Conservation (phyloP, 2,797 vertebrate genomes). For the Phoeniculus purpureus region DNA sequence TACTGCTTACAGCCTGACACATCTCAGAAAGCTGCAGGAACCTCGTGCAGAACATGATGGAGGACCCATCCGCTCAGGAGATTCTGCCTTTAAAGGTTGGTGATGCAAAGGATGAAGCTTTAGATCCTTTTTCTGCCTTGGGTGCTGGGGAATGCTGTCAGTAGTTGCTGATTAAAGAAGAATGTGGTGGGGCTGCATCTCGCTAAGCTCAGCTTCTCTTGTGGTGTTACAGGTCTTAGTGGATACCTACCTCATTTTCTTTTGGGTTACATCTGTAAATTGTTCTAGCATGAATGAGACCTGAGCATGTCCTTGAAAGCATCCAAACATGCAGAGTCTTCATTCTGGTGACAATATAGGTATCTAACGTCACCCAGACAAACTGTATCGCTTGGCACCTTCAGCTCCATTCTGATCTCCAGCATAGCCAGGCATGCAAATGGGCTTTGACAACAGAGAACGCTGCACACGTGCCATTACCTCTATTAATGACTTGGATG, state of each 20-base stretch:
- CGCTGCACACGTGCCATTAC: background rate
- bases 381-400: background rate
- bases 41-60: background rate
- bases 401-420: background rate
- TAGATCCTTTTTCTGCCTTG: background rate
- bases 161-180: background rate
- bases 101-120: background rate
- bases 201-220: background rate
- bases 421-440: background rate
- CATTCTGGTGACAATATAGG: accelerated
- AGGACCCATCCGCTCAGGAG: background rate
- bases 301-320: background rate
- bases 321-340: background rate
- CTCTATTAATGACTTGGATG: background rate
- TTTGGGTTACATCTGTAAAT: background rate
- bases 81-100: background rate
- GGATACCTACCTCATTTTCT: background rate
- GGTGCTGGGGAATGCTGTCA: background rate
- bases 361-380: background rate
- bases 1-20: background rate
- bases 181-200: background rate
- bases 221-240: background rate
- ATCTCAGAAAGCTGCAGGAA: background rate
- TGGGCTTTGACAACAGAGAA: background rate
- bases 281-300: background rate